Percentiles rank a stretch among this genome's conserved stretches.
phyloP scores from a whole-genome alignment of 2,888 invertebrate species.

The Sceliomorpha sp. region DNA sequence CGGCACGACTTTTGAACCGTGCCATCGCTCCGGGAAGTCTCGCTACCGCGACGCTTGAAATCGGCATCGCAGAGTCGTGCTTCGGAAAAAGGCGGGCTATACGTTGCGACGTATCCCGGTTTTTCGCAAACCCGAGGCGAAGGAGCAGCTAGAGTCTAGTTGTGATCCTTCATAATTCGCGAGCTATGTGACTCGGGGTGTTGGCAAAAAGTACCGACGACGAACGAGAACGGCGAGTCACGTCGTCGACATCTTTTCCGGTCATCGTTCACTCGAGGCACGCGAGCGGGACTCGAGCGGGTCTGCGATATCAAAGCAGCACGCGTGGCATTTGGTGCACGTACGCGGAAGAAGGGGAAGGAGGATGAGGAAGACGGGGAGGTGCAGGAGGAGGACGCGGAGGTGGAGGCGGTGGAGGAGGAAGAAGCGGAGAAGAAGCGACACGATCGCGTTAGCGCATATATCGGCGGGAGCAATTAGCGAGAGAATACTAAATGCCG shows the following conservation, averaged over 20 bases:
- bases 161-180: slow-evolving; percentile 12
- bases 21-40: no score
- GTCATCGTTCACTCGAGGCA: slow-evolving; percentile 47
- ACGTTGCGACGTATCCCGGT: no score
- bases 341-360: slow-evolving; percentile 44
- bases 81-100: no score
- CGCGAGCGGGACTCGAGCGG: slow-evolving; percentile 39
- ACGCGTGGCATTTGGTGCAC: slow-evolving; percentile 57
- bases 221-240: slow-evolving; percentile 16
- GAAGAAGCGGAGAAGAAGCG: slow-evolving; percentile 32
- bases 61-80: no score
- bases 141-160: not conserved
- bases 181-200: no score
- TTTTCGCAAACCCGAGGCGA: not conserved
- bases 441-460: slow-evolving; percentile 36
- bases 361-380: slow-evolving; percentile 16
- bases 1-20: no score
- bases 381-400: slow-evolving; percentile 20
- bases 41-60: no score
- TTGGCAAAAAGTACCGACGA: slow-evolving; percentile 22
- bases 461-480: slow-evolving; percentile 49
- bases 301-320: slow-evolving; percentile 36
- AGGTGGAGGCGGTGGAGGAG: slow-evolving; percentile 20
- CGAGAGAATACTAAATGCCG: slow-evolving; percentile 49
- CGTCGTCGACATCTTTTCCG: slow-evolving; percentile 40